Evolutionary conservation across 1,140 invertebrate species (phyloP), one percentile per base, ranked within the genome.

Genomic region (Venturia canescens): DNA sequence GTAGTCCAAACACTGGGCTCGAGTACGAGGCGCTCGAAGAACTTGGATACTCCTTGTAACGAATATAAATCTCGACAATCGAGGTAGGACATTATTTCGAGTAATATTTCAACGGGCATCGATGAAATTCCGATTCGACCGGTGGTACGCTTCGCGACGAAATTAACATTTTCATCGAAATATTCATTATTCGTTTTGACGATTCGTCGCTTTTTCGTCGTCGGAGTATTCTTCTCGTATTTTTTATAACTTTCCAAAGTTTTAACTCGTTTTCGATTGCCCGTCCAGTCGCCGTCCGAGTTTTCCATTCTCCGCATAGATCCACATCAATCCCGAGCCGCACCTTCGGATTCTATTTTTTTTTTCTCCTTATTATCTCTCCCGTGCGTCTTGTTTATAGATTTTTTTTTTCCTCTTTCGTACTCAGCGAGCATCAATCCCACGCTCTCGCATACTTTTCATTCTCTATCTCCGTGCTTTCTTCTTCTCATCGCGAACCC

Each of bases 1-100:
- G 53, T 69, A 81, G 82, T 86, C 88, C 87, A 89, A 27, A 88
- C 72, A 9, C 77, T 63, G 6, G 87, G 86, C 16, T 87, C 84
- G n/a, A 78, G 60, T 1, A 82, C 81, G 23, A 89, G 26, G 1
- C 57, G 29, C 18, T 84, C 71, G 63, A 89, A 88, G 4, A 83
- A 77, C 4, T 34, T 60, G 18, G 84, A 88, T 2, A 89, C 87
- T 18, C 77, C 75, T 15, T 79, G 75, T 1, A 89, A 15, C 13
- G 66, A 76, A 60, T 80, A 80, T 0, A 89, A 82, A 60, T 89
- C 87, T 11, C 78, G 63, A 57, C 48, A 69, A 9, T 79, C 29
- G 0, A 88, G 84, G 44, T 86, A 88, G 1, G 82, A 84, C 29
- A 89, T 66, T 6, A 90, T 90, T 74, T 87, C 79, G 5, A 86